Percentiles rank a stretch among this genome's conserved stretches.
Evolutionary conservation across 1,140 invertebrate species (phyloP).

Genomic region (Pachypeltis micranthus): DNA sequence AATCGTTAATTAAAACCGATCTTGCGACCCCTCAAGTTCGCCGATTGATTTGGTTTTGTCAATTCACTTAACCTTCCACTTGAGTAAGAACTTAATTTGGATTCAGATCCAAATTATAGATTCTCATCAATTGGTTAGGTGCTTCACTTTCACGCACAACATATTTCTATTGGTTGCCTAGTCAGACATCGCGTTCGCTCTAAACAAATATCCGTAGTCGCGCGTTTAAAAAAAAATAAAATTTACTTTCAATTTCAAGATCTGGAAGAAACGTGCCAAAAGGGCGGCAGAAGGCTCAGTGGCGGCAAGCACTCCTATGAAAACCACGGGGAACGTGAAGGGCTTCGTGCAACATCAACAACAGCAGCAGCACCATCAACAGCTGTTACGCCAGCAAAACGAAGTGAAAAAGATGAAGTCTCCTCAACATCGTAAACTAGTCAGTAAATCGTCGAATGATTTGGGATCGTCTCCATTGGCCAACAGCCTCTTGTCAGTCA

Average conservation of each 20-base stretch:
- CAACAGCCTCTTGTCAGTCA: conserved; percentile 18
- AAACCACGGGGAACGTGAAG: conserved; percentile 6
- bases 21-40: too few relatives aligned
- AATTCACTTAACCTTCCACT: too few relatives aligned
- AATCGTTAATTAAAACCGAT: too few relatives aligned
- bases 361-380: conserved; percentile 21
- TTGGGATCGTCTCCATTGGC: neutral
- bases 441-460: neutral
- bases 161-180: too few relatives aligned
- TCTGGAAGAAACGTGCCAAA: conserved; percentile 65
- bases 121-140: too few relatives aligned
- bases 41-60: too few relatives aligned
- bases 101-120: too few relatives aligned
- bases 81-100: too few relatives aligned
- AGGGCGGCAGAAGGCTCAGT: conserved; percentile 46
- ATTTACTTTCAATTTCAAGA: conserved; percentile 34
- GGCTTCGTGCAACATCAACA: neutral
- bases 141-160: too few relatives aligned
- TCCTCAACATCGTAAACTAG: conserved; percentile 36
- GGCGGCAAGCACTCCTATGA: neutral
- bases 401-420: conserved; percentile 36
- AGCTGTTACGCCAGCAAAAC: conserved; percentile 29
- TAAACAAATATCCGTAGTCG: too few relatives aligned
- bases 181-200: too few relatives aligned
- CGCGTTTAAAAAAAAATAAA: too few relatives aligned